Percentiles rank a stretch among this genome's conserved stretches.
phyloP scores from a whole-genome alignment of 1,140 invertebrate genomes.

The Sycobia sp. region DNA sequence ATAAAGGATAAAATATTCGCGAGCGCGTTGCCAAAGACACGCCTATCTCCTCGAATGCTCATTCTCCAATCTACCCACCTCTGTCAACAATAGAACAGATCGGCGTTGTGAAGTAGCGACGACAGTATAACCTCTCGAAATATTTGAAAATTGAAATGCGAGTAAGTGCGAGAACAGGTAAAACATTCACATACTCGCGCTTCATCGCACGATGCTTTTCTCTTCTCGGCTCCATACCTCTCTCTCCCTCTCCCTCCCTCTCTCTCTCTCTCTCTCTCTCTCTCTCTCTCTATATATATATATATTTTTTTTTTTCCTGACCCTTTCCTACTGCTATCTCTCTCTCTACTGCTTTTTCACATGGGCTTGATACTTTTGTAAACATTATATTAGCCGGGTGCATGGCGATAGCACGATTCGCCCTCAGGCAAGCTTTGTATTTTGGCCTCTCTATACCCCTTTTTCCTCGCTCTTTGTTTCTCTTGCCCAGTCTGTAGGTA shows the following conservation, averaged over 20 bases:
- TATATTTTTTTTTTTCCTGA: too few relatives aligned
- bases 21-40: constrained; percentile 37
- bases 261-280: background rate
- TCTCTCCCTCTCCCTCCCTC: background rate
- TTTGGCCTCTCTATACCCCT: background rate
- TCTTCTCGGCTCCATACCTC: too few relatives aligned
- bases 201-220: background rate
- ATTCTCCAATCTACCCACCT: too few relatives aligned
- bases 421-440: background rate
- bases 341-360: too few relatives aligned
- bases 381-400: constrained; percentile 23
- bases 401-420: constrained; percentile 12
- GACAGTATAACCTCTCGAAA: background rate
- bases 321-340: too few relatives aligned
- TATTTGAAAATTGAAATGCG: constrained; percentile 19
- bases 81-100: constrained; percentile 3
- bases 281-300: too few relatives aligned
- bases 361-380: constrained; percentile 18
- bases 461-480: background rate
- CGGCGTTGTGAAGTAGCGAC: background rate
- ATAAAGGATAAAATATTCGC: constrained; percentile 38
- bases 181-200: too few relatives aligned
- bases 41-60: background rate
- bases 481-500: background rate
- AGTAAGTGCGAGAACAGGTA: too few relatives aligned